These are phyloP conservation scores for Eristalinus aeneus DNA, from an alignment of 2,888 invertebrate genomes.

Conservation along the genomic window DNA sequence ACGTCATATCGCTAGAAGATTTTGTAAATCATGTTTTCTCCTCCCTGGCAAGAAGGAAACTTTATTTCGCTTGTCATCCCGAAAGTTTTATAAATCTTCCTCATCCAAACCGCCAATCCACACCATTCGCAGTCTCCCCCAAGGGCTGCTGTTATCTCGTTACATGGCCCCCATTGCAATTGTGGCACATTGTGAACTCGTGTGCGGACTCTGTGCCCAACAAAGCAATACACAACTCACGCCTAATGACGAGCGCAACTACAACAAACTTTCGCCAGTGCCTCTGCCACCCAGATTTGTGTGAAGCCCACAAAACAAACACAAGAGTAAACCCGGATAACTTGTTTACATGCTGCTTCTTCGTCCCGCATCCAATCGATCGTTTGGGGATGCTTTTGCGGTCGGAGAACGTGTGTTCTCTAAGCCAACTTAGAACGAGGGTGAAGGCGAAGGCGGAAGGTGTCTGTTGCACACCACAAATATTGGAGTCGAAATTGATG, in stretches of 20 bases:
- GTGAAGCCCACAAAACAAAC: not conserved
- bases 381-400: constrained; percentile 20
- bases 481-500: constrained; percentile 61
- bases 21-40: constrained; percentile 61
- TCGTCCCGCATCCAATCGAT: constrained; percentile 25
- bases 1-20: constrained; percentile 21
- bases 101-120: not conserved
- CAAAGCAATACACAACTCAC: constrained; percentile 8
- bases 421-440: not conserved
- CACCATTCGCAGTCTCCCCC: not conserved
- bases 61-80: constrained; percentile 54
- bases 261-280: too few relatives aligned
- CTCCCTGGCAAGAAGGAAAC: constrained; percentile 40
- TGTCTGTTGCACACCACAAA: constrained; percentile 42
- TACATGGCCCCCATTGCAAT: constrained; percentile 26
- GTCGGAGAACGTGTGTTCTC: constrained; percentile 17
- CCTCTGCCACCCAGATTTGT: not conserved
- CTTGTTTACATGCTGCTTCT: constrained; percentile 32
- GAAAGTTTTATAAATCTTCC: not conserved
- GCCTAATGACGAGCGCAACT: constrained; percentile 20
- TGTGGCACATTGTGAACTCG: constrained; percentile 17
- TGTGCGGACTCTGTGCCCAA: constrained; percentile 28
- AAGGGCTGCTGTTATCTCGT: constrained; percentile 2
- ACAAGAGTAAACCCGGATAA: not conserved
- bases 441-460: not conserved